A percentile compares a stretch with the other conserved stretches of the same genome.
phyloP scores from a whole-genome alignment of 2,113 vertebrate genomes.

The Capreolus pygargus region DNA sequence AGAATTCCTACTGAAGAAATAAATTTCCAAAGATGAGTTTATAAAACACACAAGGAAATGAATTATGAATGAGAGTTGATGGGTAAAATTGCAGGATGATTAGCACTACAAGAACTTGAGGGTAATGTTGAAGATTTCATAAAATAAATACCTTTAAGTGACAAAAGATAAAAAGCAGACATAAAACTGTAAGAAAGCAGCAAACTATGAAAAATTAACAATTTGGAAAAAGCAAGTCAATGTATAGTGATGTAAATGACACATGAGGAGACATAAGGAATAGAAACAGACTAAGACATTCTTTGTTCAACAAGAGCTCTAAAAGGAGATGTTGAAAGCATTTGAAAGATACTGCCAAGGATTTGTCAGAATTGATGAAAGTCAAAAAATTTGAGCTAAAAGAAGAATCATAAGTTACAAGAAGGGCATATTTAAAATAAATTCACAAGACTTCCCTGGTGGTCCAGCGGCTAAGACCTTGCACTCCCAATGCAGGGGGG shows the following conservation, averaged over 20 bases:
- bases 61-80: background rate
- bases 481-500: background rate
- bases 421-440: background rate
- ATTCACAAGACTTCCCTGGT: background rate
- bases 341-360: background rate
- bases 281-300: background rate
- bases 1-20: background rate
- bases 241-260: background rate
- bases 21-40: background rate
- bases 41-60: background rate
- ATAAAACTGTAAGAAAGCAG: background rate
- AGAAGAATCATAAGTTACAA: background rate
- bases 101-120: background rate
- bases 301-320: background rate
- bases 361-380: background rate
- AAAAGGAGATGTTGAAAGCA: background rate
- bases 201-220: background rate
- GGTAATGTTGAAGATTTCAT: background rate
- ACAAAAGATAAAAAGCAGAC: background rate
- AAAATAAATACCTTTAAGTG: background rate
- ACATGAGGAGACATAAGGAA: background rate
- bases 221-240: background rate
- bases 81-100: background rate
- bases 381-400: background rate
- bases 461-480: background rate